Evolutionary conservation across 37 sponge, comb jelly and placozoan genomes (phyloP).

Genomic region (Haliclona indistincta): DNA sequence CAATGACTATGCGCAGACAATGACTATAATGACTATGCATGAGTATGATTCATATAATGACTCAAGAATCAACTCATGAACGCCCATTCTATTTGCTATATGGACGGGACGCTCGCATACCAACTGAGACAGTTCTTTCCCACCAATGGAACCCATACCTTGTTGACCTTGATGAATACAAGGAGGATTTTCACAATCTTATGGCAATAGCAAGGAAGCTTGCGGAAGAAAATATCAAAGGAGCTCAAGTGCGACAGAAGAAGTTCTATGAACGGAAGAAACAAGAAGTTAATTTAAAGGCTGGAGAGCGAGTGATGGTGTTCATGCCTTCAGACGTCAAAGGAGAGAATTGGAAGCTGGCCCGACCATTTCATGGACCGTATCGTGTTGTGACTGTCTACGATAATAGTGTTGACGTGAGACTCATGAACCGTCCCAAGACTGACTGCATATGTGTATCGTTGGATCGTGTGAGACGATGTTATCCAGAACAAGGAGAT

Average conservation of each 20-base stretch:
- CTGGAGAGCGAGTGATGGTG: slow-evolving; percentile 47
- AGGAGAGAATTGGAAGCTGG: slow-evolving; percentile 34
- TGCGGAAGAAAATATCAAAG: slow-evolving; percentile 17
- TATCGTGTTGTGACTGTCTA: slow-evolving; percentile 23
- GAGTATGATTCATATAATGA: not conserved
- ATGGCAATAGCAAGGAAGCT: slow-evolving; percentile 28
- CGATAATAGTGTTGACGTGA: slow-evolving; percentile 32
- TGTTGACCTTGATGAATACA: slow-evolving; percentile 45
- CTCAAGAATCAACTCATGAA: slow-evolving; percentile 40
- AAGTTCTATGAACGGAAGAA: slow-evolving; percentile 6
- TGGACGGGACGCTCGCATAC: slow-evolving; percentile 45
- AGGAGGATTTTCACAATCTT: not conserved
- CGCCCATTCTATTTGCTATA: slow-evolving; percentile 49
- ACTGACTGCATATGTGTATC: slow-evolving; percentile 10
- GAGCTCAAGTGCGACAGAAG: slow-evolving; percentile 21
- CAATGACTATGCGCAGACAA: too few species aligned
- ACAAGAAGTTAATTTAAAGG: slow-evolving; percentile 1
- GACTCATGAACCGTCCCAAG: slow-evolving; percentile 2
- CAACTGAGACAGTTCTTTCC: slow-evolving; percentile 21
- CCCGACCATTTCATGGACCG: slow-evolving; percentile 41
- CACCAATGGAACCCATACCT: slow-evolving; percentile 1
- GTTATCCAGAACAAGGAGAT: not conserved
- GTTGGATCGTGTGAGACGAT: slow-evolving; percentile 25
- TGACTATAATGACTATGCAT: too few species aligned
- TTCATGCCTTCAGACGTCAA: slow-evolving; percentile 24